These are phyloP conservation scores for Hafferia zeledoni DNA, from an alignment of 2,797 vertebrate genomes.

Conservation along the genomic window DNA sequence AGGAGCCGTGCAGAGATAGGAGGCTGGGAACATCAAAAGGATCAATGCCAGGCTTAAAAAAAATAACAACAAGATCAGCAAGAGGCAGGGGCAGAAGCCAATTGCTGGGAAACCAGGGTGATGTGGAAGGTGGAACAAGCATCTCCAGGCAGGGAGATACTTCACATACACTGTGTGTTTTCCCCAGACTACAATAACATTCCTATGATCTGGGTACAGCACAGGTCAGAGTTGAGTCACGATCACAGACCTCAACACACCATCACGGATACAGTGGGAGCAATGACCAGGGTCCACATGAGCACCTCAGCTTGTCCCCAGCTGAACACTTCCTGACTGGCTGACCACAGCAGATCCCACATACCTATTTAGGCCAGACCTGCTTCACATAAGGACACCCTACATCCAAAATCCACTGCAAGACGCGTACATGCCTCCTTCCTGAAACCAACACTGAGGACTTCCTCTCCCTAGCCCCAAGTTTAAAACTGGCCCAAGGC, in stretches of 20 bases:
- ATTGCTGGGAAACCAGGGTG: neutral
- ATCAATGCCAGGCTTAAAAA: conserved; percentile 18
- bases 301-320: fast-evolving
- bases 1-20: conserved; percentile 50
- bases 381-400: neutral
- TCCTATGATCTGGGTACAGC: neutral
- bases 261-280: neutral
- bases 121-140: neutral
- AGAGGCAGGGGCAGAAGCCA: conserved; percentile 20
- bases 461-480: neutral
- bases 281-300: fast-evolving
- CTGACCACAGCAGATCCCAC: neutral
- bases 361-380: neutral
- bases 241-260: neutral
- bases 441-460: fast-evolving
- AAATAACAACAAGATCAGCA: neutral
- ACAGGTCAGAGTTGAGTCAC: neutral
- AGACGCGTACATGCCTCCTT: neutral
- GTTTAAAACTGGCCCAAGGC: neutral
- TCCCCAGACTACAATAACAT: neutral
- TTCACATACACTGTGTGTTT: fast-evolving
- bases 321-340: neutral
- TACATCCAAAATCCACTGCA: neutral
- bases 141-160: neutral
- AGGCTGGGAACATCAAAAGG: conserved; percentile 60